Evolutionary conservation across 1,140 invertebrate genomes (phyloP), one percentile per base, ranked within the genome.

Genomic region (Centruroides sculpturatus): DNA sequence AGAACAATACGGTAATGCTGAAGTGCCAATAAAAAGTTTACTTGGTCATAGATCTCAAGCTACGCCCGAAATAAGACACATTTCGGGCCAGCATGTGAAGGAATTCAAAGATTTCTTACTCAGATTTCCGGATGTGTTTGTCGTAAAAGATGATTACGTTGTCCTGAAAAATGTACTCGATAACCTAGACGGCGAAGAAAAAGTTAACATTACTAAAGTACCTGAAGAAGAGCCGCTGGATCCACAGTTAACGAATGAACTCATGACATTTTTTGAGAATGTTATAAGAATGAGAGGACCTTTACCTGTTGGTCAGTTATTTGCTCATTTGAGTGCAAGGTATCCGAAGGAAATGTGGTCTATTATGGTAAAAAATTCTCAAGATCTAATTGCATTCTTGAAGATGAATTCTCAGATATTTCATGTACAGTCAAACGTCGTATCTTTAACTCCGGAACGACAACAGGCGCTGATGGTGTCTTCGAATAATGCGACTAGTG

Each of bases 11-110:
- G 71, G 71, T 12, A 62, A 65, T 51, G 69, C 70, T 13, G 68
- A 71, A 66, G 70, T 94, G 50, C 91, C 92, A 8, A 92, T 96
- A 41, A 90, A 90, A 74, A 92, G 88, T 74, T 79, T 96, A 50
- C 77, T 95, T 13, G 92, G 92, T 0, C 92, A 96, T 76, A 79
- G 76, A 60, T 77, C 75, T 41, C 78, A 79, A 70, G 92, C 93
- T 10, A 91, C 90, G 46, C 91, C 91, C 7, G 92, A 96, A 79
- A 90, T 97, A 60, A 81, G 93, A 59, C 91, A 96, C 71, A 92
- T 97, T 65, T 95, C 92, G 47, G 83, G 83, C 62, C 89, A 95
- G 71, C 89, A 94, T 70, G 87, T 92, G 65, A 89, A 86, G 72
- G 92, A 96, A 74, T 97, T 97, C 71, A 84, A 84, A 65, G 91